A percentile compares a stretch with the other conserved stretches of the same genome.
phyloP scores from a whole-genome alignment of 2,888 invertebrate genomes.

The Himalopsyche kuldschensis region DNA sequence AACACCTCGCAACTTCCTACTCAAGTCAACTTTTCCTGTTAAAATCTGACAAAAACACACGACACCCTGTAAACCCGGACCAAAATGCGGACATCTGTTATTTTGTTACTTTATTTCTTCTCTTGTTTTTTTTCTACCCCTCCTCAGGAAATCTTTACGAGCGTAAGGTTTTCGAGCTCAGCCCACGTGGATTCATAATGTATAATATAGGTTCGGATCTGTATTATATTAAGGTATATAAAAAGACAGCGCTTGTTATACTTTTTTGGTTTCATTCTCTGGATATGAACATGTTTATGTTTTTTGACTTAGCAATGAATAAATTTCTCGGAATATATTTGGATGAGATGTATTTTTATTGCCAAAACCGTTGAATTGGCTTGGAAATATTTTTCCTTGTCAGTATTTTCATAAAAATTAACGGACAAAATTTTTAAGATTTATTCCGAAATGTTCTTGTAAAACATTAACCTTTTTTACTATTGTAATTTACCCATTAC shows the following conservation, averaged over 20 bases:
- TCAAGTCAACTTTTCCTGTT: neutral
- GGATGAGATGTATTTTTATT: too few relatives aligned
- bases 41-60: neutral
- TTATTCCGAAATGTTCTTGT: too few relatives aligned
- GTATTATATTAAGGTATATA: neutral
- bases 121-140: neutral
- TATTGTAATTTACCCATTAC: too few relatives aligned
- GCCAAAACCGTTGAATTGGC: too few relatives aligned
- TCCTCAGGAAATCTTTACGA: neutral
- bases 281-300: too few relatives aligned
- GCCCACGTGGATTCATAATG: neutral
- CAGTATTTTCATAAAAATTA: too few relatives aligned
- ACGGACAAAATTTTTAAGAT: too few relatives aligned
- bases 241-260: neutral
- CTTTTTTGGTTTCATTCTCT: neutral
- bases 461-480: too few relatives aligned
- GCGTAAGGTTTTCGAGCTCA: neutral
- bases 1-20: neutral
- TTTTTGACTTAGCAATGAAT: too few relatives aligned
- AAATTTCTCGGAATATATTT: too few relatives aligned
- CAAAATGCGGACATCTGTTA: neutral
- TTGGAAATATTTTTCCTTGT: too few relatives aligned
- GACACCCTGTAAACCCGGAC: neutral
- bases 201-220: neutral
- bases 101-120: neutral